Percentiles rank a stretch among this genome's conserved stretches.
Conservation (phyloP, 2,888 invertebrate genomes). For the Labia minor region DNA sequence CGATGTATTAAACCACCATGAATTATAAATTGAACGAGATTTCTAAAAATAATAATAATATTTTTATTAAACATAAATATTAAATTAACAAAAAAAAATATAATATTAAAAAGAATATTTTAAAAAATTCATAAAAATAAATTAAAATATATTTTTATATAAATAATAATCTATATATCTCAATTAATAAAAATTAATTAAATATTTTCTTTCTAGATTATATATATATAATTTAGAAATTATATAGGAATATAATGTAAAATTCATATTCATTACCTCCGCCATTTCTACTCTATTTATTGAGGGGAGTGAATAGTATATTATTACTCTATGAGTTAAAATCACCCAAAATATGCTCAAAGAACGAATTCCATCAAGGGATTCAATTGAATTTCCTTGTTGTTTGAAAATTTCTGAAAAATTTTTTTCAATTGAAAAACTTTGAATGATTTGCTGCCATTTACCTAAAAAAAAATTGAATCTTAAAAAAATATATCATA, state of each 20-base stretch:
- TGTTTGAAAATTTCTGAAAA: not conserved
- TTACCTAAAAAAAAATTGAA: not conserved
- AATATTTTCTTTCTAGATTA: too few relatives aligned
- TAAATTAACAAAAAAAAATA: too few relatives aligned
- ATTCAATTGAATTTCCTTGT: not conserved
- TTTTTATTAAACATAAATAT: too few relatives aligned
- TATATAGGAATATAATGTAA: too few relatives aligned
- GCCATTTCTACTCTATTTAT: not conserved
- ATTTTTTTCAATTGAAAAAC: not conserved
- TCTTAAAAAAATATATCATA: not conserved
- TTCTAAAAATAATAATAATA: not conserved
- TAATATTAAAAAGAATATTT: too few relatives aligned
- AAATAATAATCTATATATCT: too few relatives aligned
- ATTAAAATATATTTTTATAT: too few relatives aligned
- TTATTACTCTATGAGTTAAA: not conserved
- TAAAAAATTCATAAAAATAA: too few relatives aligned
- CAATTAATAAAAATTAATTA: too few relatives aligned
- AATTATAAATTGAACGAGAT: not conserved
- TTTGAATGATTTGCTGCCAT: not conserved
- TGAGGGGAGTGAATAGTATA: not conserved
- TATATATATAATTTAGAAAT: too few relatives aligned
- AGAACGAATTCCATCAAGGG: not conserved
- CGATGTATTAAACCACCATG: not conserved
- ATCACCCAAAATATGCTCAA: not conserved
- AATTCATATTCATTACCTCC: too few relatives aligned